A percentile compares a stretch with the other conserved stretches of the same genome.
Conservation (phyloP, 2,888 invertebrate genomes). For the Caenorhabditis zanzibari region DNA sequence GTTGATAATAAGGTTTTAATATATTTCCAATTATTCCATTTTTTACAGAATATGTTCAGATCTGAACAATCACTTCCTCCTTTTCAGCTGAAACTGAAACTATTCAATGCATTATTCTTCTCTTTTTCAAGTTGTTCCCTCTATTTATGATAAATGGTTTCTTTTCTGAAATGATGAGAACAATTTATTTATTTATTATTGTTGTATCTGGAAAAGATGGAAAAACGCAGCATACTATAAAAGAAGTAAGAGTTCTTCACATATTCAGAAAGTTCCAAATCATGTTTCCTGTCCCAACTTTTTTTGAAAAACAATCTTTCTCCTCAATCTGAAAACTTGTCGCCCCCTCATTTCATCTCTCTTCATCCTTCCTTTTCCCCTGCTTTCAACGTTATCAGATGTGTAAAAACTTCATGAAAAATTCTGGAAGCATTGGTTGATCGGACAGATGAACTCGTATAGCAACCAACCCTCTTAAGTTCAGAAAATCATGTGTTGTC, state of each 20-base stretch:
- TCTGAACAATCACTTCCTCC: neutral
- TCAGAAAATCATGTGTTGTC: slow-evolving; percentile 14
- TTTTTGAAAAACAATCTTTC: slow-evolving; percentile 16
- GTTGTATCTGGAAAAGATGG: neutral
- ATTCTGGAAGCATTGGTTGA: slow-evolving; percentile 21
- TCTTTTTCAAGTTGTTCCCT: neutral
- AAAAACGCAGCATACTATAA: neutral
- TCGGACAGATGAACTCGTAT: neutral
- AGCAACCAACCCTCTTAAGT: slow-evolving; percentile 5
- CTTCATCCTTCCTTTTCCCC: neutral
- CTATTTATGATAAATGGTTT: slow-evolving; percentile 12
- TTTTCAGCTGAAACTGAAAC: neutral
- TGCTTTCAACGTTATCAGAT: slow-evolving; percentile 16
- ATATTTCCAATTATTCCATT: neutral
- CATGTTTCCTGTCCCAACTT: neutral
- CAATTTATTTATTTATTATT: neutral
- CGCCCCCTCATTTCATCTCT: slow-evolving; percentile 6
- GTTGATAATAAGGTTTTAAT: slow-evolving; percentile 16
- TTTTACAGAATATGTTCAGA: neutral
- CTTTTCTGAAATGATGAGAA: neutral
- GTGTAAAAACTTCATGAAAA: slow-evolving; percentile 10
- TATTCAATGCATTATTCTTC: slow-evolving; percentile 1
- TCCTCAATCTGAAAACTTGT: slow-evolving; percentile 20
- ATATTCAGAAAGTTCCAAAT: neutral
- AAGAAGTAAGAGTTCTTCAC: neutral